Percentiles rank a stretch among this genome's conserved stretches.
Conservation (phyloP, 2,113 vertebrate genomes). For the Paradisaea rubra region DNA sequence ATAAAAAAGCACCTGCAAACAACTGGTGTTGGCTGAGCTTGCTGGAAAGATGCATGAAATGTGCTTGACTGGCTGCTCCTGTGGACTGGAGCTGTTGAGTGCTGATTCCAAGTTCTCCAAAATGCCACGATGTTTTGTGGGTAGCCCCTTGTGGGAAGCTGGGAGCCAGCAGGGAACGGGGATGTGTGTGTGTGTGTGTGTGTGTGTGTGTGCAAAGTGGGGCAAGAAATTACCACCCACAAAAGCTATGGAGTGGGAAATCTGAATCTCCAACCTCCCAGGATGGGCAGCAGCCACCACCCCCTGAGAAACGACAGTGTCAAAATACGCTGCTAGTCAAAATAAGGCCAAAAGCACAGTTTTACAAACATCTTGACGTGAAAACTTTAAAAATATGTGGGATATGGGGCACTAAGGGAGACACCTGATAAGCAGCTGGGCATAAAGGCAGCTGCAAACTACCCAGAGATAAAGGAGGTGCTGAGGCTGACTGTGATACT, state of each 20-base stretch:
- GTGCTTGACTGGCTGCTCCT: neutral
- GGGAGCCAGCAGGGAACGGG: neutral
- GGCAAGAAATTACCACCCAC: neutral
- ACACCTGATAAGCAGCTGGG: neutral
- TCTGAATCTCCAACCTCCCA: neutral
- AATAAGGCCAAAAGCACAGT: neutral
- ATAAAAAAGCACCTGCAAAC: slow-evolving; percentile 33
- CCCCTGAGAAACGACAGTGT: neutral
- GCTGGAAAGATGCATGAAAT: neutral
- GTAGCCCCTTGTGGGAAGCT: neutral
- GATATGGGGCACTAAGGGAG: neutral
- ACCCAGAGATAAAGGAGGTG: neutral
- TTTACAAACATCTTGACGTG: neutral
- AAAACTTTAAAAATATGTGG: neutral
- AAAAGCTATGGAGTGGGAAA: neutral
- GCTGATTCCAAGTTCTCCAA: neutral
- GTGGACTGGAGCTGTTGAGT: neutral
- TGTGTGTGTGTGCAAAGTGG: neutral
- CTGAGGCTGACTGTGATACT: neutral
- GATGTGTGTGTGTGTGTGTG: neutral
- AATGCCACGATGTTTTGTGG: neutral
- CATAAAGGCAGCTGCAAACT: neutral
- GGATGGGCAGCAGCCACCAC: rapidly evolving
- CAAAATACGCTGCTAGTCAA: rapidly evolving
- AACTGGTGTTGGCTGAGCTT: neutral